Base-by-base conservation (phyloP, 2,888 invertebrate species). In the Rapana venosa region DNA sequence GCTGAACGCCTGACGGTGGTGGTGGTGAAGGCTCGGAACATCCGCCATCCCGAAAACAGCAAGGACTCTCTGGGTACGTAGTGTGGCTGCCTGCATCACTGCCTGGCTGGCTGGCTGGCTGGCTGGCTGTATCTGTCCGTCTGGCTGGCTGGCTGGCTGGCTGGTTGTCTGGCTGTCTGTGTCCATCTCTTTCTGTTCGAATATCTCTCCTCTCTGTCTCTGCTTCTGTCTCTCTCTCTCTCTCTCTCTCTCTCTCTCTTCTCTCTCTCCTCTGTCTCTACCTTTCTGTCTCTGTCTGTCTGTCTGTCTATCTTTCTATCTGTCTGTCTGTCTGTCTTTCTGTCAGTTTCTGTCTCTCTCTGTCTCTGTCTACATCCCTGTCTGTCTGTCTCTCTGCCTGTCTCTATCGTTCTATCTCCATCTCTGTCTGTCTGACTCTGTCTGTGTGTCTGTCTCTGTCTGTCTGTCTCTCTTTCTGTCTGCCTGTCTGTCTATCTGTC, bases 1-100 rank as follows among this genome's bases (percentile, higher is more conserved):
- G 98, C 98, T 1, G 98, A 98, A 95, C 97, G 98, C 88, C 97
- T 98, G 35, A 98, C 98, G 0, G 97, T 98, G 13, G 98, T 98
- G 1, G 97, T 98, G 36, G 97, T 98, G 96, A 98, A 98, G 96
- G 98, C 98, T 11, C 97, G 98, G 93, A 98, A 98, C 96, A 97
- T 98, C 11, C 90, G 92, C 81, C 93, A 93, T 70, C 88, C 91
- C 0, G 95, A 94, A 22, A 94, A 94, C 36, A 92, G 93, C 20
- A 95, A 94, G 90, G 93, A 92, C 35, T 92, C 70, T 22, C 58
- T 85, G 47, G 77, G 61, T 77, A 20, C n/a, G 77, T 87, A 0
- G 17, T 15, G 1, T 0, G 17, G 5, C 66, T 66, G 66, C 26
- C 66, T 66, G 17, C 26, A 4, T 66, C 6, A 4, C 26, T 66